Percentiles rank a stretch among this genome's conserved stretches.
Evolutionary conservation across 2,113 vertebrate genomes (phyloP).

Genomic region (chimpanzee (Pan troglodytes)): NHGRI_mPanTro3-v2.1_pri NC_072398.2:80204001-80204500

Average conservation of each 20-base stretch:
- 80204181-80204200: neutral
- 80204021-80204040: neutral
- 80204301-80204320: neutral
- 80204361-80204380: neutral
- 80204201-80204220: neutral
- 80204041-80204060: neutral
- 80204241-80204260: neutral
- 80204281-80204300: neutral
- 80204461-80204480: neutral
- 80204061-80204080: neutral
- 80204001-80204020: neutral
- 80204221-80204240: constrained; percentile 15
- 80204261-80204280: constrained; percentile 16
- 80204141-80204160: neutral
- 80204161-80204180: neutral
- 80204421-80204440: neutral
- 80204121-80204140: neutral
- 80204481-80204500: neutral
- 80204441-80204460: neutral
- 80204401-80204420: neutral
- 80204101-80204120: neutral
- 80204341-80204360: neutral
- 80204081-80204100: neutral
- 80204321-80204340: neutral
- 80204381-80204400: neutral